Evolutionary conservation across 2,113 vertebrate species (phyloP).

Genomic region (Machaerirhynchus nigripectus): DNA sequence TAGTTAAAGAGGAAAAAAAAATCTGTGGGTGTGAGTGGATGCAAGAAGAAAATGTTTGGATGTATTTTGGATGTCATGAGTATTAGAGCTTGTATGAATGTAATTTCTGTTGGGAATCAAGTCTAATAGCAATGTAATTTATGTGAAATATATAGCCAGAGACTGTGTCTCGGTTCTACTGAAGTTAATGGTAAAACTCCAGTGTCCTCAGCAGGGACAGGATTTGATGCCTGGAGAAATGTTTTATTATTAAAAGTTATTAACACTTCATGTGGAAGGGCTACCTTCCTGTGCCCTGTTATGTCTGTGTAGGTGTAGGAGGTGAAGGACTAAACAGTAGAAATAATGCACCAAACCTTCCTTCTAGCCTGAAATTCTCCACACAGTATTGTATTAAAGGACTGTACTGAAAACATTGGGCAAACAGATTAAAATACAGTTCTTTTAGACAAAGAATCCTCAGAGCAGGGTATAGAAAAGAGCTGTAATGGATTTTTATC

Average conservation of each 20-base stretch:
- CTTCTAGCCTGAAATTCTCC: background rate
- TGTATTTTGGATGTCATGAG: background rate
- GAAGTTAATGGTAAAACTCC: background rate
- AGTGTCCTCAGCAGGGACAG: background rate
- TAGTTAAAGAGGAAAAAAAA: background rate
- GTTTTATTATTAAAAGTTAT: slow-evolving; percentile 6
- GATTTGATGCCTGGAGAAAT: background rate
- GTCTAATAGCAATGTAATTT: slow-evolving; percentile 28
- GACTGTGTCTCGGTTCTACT: background rate
- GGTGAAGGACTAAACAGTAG: background rate
- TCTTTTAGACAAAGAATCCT: slow-evolving; percentile 9
- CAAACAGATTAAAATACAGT: slow-evolving; percentile 61
- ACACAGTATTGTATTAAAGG: slow-evolving; percentile 12
- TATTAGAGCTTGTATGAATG: background rate
- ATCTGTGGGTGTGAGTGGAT: background rate
- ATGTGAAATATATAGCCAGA: background rate
- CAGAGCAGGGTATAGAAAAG: background rate
- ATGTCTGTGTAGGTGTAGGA: background rate
- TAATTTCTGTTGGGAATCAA: background rate
- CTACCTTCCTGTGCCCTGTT: background rate
- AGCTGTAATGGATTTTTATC: background rate
- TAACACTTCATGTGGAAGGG: background rate
- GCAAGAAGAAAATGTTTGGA: background rate
- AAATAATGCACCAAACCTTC: background rate
- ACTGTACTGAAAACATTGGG: slow-evolving; percentile 43